Conservation (phyloP, 2,113 vertebrate species). For the human region GRCh38 chr21:34807001-34807500, state of each 20-base stretch:
- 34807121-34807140: neutral
- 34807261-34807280: neutral
- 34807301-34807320: neutral
- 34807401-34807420: neutral
- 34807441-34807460: neutral
- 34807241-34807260: neutral
- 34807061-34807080: neutral
- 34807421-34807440: neutral
- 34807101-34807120: neutral
- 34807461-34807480: neutral
- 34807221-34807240: neutral
- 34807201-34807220: neutral
- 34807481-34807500: neutral
- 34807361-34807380: neutral
- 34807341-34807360: fast-evolving
- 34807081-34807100: neutral
- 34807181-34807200: neutral
- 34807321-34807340: fast-evolving
- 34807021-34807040: neutral
- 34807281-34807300: neutral
- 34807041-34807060: neutral
- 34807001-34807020: neutral
- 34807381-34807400: neutral
- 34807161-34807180: neutral
- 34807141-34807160: neutral